phyloP scores from a whole-genome alignment of 2,888 invertebrate genomes.

The Hybos culiciformis region DNA sequence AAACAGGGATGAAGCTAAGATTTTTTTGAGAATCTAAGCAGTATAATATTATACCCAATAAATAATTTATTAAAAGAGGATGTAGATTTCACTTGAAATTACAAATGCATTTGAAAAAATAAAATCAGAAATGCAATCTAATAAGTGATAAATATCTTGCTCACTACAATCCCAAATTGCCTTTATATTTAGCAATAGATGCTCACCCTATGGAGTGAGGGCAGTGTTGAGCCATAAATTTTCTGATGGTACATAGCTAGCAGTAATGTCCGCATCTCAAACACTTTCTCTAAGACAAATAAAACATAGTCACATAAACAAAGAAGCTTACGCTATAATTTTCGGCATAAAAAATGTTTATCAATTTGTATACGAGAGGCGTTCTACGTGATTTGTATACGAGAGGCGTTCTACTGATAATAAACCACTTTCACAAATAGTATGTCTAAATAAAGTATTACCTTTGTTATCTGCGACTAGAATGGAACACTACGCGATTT shows the following conservation, averaged over 20 bases:
- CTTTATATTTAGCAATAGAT: constrained; percentile 19
- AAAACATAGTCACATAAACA: constrained; percentile 20
- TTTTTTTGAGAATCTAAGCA: constrained; percentile 23
- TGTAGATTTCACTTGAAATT: constrained; percentile 17
- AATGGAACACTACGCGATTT: neutral
- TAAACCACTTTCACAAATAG: constrained; percentile 21
- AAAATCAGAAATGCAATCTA: constrained; percentile 18
- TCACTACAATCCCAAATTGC: constrained; percentile 20
- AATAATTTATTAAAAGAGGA: constrained; percentile 19
- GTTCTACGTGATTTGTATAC: constrained; percentile 25
- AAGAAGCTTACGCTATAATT: constrained; percentile 25
- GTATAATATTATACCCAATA: constrained; percentile 19
- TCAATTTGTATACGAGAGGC: constrained; percentile 26
- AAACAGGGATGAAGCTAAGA: constrained; percentile 19
- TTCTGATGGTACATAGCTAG: constrained; percentile 25
- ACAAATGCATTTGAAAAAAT: constrained; percentile 17
- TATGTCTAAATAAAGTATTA: constrained; percentile 18
- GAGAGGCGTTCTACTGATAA: no score
- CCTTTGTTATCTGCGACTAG: constrained; percentile 20
- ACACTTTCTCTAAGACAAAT: constrained; percentile 20
- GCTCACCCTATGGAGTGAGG: constrained; percentile 19
- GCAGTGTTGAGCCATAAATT: constrained; percentile 26
- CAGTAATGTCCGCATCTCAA: constrained; percentile 27
- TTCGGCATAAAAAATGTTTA: constrained; percentile 29
- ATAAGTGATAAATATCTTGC: constrained; percentile 16